These are phyloP conservation scores for Polypedilum vanderplanki DNA, from an alignment of 1,140 invertebrate genomes.

Conservation along the genomic window DNA sequence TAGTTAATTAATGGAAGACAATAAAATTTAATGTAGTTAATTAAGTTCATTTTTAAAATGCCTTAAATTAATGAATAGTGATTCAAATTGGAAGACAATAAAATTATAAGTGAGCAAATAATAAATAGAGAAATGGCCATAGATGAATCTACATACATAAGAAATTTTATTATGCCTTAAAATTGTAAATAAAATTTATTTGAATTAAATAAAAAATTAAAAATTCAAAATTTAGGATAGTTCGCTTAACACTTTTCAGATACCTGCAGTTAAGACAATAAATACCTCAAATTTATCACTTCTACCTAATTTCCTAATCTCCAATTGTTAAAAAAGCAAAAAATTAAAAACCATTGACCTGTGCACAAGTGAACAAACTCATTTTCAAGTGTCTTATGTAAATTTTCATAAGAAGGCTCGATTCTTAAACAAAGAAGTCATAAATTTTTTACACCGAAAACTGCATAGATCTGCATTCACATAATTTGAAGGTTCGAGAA, in stretches of 20 bases:
- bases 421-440: neutral
- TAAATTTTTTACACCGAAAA: slow-evolving; percentile 7
- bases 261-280: too few relatives aligned
- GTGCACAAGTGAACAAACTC: neutral
- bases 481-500: slow-evolving; percentile 4
- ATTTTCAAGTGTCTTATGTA: slow-evolving; percentile 5
- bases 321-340: neutral
- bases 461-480: slow-evolving; percentile 8
- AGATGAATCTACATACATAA: neutral
- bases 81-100: neutral
- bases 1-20: neutral
- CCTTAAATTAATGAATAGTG: too few relatives aligned
- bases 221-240: neutral
- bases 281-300: neutral
- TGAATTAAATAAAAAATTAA: neutral
- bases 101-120: neutral
- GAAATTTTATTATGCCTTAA: neutral
- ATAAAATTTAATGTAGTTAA: neutral
- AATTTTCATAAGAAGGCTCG: neutral
- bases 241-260: neutral
- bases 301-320: neutral
- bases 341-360: neutral
- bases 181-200: slow-evolving; percentile 6
- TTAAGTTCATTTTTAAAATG: too few relatives aligned
- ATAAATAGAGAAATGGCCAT: neutral